A percentile compares a stretch with the other conserved stretches of the same genome.
Conservation (phyloP, 2,888 invertebrate species). For the Branchipolynoe longqiensis region DNA sequence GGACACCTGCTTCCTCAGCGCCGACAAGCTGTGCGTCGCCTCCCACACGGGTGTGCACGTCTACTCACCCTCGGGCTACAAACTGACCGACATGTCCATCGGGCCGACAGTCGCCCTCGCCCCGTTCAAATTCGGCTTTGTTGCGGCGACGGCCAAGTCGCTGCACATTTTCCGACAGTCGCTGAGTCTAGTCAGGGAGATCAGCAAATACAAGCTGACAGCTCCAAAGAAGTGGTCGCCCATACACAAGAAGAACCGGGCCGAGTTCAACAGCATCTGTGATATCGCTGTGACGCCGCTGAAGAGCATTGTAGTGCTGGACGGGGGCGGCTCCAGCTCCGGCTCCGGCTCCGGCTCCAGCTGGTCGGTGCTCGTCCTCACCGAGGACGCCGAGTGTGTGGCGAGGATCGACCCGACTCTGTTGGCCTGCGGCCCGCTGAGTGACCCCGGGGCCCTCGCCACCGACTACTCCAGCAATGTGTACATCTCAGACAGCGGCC, state of each 20-base stretch:
- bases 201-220: slow-evolving; percentile 33
- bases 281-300: slow-evolving; percentile 57
- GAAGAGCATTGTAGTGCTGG: slow-evolving; percentile 58
- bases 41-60: slow-evolving; percentile 65
- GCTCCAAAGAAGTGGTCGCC: slow-evolving; percentile 7
- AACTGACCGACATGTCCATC: slow-evolving; percentile 33
- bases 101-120: slow-evolving; percentile 35
- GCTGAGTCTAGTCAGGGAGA: slow-evolving; percentile 39
- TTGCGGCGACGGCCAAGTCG: slow-evolving; percentile 57
- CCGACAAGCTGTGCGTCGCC: slow-evolving; percentile 60
- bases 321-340: no score
- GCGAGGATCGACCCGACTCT: slow-evolving; percentile 47
- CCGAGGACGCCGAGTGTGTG: slow-evolving; percentile 52
- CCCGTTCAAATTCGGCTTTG: slow-evolving; percentile 62
- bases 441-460: slow-evolving; percentile 57
- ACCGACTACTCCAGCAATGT: slow-evolving; percentile 59
- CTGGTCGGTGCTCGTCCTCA: slow-evolving; percentile 51
- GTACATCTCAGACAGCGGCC: slow-evolving; percentile 61
- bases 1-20: slow-evolving; percentile 52
- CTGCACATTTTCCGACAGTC: slow-evolving; percentile 56
- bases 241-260: slow-evolving; percentile 39
- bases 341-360: not conserved
- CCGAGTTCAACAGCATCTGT: slow-evolving; percentile 56
- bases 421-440: slow-evolving; percentile 59
- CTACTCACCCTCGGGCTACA: slow-evolving; percentile 46